Conservation (phyloP, 2,113 vertebrate genomes). For the Kryptolebias marmoratus region DNA sequence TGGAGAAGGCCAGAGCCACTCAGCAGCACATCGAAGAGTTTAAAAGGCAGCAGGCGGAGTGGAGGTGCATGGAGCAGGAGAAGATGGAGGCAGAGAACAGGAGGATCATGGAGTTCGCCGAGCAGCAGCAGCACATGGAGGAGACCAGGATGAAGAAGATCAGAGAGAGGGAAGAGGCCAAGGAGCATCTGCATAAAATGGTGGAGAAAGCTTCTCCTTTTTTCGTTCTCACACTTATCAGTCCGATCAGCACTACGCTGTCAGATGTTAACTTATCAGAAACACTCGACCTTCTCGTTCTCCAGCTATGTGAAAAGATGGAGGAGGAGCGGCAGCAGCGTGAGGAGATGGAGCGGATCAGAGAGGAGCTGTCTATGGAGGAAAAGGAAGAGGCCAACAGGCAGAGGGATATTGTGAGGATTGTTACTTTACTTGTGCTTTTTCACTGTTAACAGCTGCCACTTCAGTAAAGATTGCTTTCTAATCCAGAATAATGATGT, state of each 20-base stretch:
- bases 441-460: neutral
- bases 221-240: neutral
- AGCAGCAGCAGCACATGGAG: conserved; percentile 80
- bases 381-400: conserved; percentile 83
- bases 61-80: conserved; percentile 86
- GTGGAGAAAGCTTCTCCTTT: conserved; percentile 64
- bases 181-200: conserved; percentile 82
- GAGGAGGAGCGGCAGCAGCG: conserved; percentile 78
- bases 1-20: conserved; percentile 87
- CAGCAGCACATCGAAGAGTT: conserved; percentile 88
- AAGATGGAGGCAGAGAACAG: conserved; percentile 91
- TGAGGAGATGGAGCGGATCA: conserved; percentile 86
- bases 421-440: neutral
- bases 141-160: conserved; percentile 80
- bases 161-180: conserved; percentile 83
- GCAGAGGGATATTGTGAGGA: conserved; percentile 84
- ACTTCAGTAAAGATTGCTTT: too few relatives aligned
- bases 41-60: conserved; percentile 84
- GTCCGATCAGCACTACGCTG: neutral
- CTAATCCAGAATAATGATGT: too few relatives aligned
- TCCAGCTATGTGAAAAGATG: conserved; percentile 84
- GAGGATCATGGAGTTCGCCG: conserved; percentile 87
- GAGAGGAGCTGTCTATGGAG: conserved; percentile 87
- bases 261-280: neutral
- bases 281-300: conserved; percentile 7